Percentiles rank a stretch among this genome's conserved stretches.
phyloP scores from a whole-genome alignment of 2,797 vertebrate species.

The Pogoniulus pusillus region DNA sequence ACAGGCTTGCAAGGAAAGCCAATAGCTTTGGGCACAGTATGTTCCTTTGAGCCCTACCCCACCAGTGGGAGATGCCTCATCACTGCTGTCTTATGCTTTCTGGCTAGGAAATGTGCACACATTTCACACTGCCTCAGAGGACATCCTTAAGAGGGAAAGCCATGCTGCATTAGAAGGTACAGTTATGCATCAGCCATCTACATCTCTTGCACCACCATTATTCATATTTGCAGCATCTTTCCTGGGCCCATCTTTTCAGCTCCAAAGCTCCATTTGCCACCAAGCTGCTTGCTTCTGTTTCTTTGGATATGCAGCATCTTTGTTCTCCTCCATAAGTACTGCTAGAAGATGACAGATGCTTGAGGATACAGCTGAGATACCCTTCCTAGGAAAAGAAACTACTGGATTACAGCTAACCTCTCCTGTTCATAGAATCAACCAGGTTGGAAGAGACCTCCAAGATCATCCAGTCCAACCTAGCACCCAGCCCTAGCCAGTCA shows the following conservation, averaged over 20 bases:
- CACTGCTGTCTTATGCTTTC: not conserved
- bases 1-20: not conserved
- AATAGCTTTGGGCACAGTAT: rapidly evolving
- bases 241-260: not conserved
- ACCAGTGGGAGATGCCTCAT: not conserved
- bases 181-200: not conserved
- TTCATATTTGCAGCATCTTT: not conserved
- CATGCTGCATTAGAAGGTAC: not conserved
- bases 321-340: not conserved
- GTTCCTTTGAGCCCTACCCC: not conserved
- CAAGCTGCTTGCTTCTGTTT: not conserved
- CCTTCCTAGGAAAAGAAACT: not conserved
- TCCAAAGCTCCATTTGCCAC: not conserved
- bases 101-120: not conserved
- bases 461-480: too few relatives aligned
- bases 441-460: too few relatives aligned
- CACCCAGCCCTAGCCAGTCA: too few relatives aligned
- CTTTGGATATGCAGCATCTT: not conserved
- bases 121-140: not conserved
- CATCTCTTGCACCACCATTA: rapidly evolving
- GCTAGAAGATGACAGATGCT: not conserved
- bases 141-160: not conserved
- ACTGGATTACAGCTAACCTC: not conserved
- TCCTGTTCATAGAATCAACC: too few relatives aligned
- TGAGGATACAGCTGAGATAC: not conserved